Evolutionary conservation across 2,113 vertebrate genomes (phyloP), one percentile per base, ranked within the genome.

Genomic region (Trinectes maculatus): DNA sequence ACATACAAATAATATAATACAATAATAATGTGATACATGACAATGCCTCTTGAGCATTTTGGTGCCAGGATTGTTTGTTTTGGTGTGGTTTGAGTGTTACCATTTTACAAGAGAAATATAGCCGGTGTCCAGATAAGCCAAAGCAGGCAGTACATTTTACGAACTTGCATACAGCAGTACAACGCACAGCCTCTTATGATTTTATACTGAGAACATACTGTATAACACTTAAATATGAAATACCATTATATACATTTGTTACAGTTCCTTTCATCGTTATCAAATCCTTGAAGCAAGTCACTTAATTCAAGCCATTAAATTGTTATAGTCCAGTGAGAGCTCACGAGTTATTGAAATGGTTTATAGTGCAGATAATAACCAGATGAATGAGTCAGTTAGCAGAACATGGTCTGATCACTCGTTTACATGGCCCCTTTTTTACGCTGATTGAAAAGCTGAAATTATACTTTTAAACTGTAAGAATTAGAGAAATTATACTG

Each of bases 401-500:
- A 43, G 37, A 49, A 12, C 40, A 44, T 16, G 22, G 33, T 58
- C 39, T n/a, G 57, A 51, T 37, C 12, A 8, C 52, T 52, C 9
- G 6, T 26, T 47, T 70, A 12, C 24, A 53, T 68, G 56, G 47
- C 57, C 4, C 10, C 16, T 24, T 67, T 69, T 71, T 71, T 22
- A 21, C 42, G 28, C 51, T 39, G 48, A 60, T 18, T 69, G 37
- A 71, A 60, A 72, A 36, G 19, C 48, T 8, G 1, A 39, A 68
- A 60, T 28, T 64, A 28, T 10, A 6, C 39, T 54, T 62, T 60
- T 39, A 68, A 48, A 53, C 33, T 1, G 3, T 37, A 28, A 58
- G 60, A 69, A 62, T 59, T 74, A 47, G 55, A 58, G 24, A 66
- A 64, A 57, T 52, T n/a, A n/a, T n/a, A n/a, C n/a, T n/a, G n/a